These are phyloP conservation scores for Scaptomyza tumidula DNA, from an alignment of 2,888 invertebrate species.

Conservation along the genomic window DNA sequence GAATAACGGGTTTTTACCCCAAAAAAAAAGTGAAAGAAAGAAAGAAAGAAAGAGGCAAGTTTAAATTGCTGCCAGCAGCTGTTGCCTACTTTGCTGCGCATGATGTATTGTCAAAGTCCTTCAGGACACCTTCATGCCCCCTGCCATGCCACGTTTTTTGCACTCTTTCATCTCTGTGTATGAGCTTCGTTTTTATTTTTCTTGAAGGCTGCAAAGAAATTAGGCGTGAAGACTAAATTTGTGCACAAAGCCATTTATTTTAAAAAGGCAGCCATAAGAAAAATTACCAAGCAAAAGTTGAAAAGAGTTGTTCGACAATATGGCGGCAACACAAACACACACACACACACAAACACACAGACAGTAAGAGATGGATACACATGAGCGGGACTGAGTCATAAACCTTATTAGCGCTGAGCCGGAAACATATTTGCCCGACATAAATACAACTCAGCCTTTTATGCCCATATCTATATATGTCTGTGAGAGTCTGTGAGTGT, in stretches of 20 bases:
- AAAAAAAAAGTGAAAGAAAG: slow-evolving; percentile 5
- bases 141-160: background rate
- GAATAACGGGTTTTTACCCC: background rate
- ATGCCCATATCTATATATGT: slow-evolving; percentile 37
- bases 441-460: slow-evolving; percentile 73
- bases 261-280: slow-evolving; percentile 70
- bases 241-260: slow-evolving; percentile 72
- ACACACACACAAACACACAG: background rate
- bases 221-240: slow-evolving; percentile 78
- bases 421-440: slow-evolving; percentile 79
- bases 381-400: slow-evolving; percentile 62
- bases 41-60: slow-evolving; percentile 37
- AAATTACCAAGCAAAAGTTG: slow-evolving; percentile 65
- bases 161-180: slow-evolving; percentile 21
- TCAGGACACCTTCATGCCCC: slow-evolving; percentile 4
- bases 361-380: slow-evolving; percentile 3
- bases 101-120: slow-evolving; percentile 70
- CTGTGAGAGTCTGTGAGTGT: background rate
- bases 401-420: slow-evolving; percentile 77
- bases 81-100: slow-evolving; percentile 70
- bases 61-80: slow-evolving; percentile 72
- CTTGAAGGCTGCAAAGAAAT: slow-evolving; percentile 60
- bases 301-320: slow-evolving; percentile 74
- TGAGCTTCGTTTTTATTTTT: slow-evolving; percentile 10
- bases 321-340: slow-evolving; percentile 43